Evolutionary conservation across 2,888 invertebrate genomes (phyloP), one percentile per base, ranked within the genome.

Genomic region (Trissolcus brochymenae): DNA sequence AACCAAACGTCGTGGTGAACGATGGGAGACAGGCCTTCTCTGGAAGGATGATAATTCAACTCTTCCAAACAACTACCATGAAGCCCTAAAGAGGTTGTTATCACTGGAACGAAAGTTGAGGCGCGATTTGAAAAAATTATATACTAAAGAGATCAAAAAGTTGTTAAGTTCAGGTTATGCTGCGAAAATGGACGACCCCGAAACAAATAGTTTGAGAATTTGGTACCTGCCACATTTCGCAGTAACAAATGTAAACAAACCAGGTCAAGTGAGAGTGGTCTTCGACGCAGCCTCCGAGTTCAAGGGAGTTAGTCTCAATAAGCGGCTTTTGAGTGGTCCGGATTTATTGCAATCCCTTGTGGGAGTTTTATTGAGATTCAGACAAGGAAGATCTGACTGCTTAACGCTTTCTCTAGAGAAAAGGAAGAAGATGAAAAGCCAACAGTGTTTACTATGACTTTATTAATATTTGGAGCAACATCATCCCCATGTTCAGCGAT

Each of bases 271-370:
- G 0, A 66, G 85, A 7, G 49, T 86, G 0, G 84, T 86, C 0
- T 85, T 85, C 57, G 85, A 86, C 43, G 85, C 85, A 4, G 84
- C 86, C 0, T 84, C 84, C 6, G 75, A 80, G 29, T 67, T 78
- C 0, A 19, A 74, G n/a, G 81, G 82, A 7, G 57, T 61, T 1
- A 81, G 82, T 3, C 72, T 87, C 0, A 82, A 86, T 43, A 81
- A 82, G 21, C 49, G 79, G 9, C 61, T 89, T 7, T 57, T 87
- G 4, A 21, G 21, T 4, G 21, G 21, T 21, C 21, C 21, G 4
- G 21, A 21, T 21, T 21, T 21, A 4, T 21, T 21, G 21, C 21
- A 21, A 21, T 21, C 21, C 2, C 4, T 21, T 1, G 21, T 21
- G 4, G 21, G 21, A 21, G 21, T 21, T 4, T 4, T 21, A 4